Base-by-base conservation (phyloP, 2,113 vertebrate genomes). In the Zeus faber region DNA sequence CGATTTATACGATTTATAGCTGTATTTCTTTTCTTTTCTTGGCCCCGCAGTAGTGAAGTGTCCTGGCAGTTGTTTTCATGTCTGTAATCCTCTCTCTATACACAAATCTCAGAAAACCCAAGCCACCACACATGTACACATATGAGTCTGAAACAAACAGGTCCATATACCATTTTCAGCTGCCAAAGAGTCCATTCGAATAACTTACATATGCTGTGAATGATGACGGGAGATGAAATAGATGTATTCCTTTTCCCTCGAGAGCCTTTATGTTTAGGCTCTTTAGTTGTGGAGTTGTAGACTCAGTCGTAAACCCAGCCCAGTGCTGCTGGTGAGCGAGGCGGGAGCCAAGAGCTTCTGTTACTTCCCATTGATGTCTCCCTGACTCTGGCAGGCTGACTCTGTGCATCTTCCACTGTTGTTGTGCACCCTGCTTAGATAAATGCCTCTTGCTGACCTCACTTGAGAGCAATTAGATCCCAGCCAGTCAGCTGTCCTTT, bases 361-460 rank as follows among this genome's bases (percentile, higher is more conserved):
- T 82, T 92, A 91, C 85, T 91, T 93, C 92, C 92, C 91, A 92
- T 90, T 91, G 91, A 94, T 91, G 89, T 91, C 86, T 76, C 63
- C 51, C 65, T 67, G 73, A 72, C 71, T 82, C 89, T 84, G 85
- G 84, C 89, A 74, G 89, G 69, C 84, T 77, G 85, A 88, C 85
- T 87, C 77, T 82, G 77, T 81, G 83, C 89, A 91, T 89, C 87
- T 89, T 91, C 85, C 90, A 74, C 91, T 92, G 89, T 91, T 72
- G 79, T 79, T 91, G 87, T 92, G 92, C 90, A 87, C 90, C 86
- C 87, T 87, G 88, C 91, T 90, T 88, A 81, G 89, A 94, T 94
- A 94, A 97, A 97, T 95, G 94, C 93, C 93, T 96, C 78, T 90
- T 89, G 92, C 93, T 96, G 95, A 97, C 94, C 94, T 96, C 95